Base-by-base conservation (phyloP, 1,140 invertebrate genomes). In the Ectropis grisescens region DNA sequence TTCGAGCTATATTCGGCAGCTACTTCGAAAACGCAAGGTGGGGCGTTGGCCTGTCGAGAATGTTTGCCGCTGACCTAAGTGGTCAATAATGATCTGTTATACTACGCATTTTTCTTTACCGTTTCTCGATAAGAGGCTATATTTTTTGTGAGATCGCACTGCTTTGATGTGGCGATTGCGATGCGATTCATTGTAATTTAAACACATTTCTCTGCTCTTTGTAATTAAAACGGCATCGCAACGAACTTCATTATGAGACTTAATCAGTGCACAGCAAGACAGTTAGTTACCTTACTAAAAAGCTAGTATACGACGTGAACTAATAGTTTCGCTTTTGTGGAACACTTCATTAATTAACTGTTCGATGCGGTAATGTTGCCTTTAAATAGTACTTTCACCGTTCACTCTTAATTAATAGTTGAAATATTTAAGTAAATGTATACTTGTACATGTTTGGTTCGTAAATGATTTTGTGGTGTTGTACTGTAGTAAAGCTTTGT, bases 51-150 rank as follows among this genome's bases (percentile, higher is more conserved):
- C 69, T 64, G 65, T 61, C 46, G 55, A 74, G 71, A 80, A 76
- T 80, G 74, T 80, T 70, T 68, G 59, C 65, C 57, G 67, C 67
- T 69, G 69, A 74, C 65, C 69, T 60, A 64, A 74, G 69, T 74
- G 71, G 68, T 69, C 67, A 74, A 64, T 76, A 74, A 71, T 76
- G 69, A 76, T 74, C 61, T 71, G 59, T 54, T 61, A 65, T 59
- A 64, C 56, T 58, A 42, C 32, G 42, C 64, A 58, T 54, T 48
- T 69, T 65, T n/a, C 44, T 40, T 49, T 57, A 43, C 52, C 49
- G 50, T 53, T 61, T 57, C 32, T 50, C 33, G 45, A 43, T 56
- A 56, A 39, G 46, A 37, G 37, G 35, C 34, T 28, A 6, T 32
- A 37, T 41, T 36, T 46, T 41, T 52, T 44, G 32, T 36, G 30